Base-by-base conservation (phyloP, 2,113 vertebrate species). In the Macaca nemestrina region DNA sequence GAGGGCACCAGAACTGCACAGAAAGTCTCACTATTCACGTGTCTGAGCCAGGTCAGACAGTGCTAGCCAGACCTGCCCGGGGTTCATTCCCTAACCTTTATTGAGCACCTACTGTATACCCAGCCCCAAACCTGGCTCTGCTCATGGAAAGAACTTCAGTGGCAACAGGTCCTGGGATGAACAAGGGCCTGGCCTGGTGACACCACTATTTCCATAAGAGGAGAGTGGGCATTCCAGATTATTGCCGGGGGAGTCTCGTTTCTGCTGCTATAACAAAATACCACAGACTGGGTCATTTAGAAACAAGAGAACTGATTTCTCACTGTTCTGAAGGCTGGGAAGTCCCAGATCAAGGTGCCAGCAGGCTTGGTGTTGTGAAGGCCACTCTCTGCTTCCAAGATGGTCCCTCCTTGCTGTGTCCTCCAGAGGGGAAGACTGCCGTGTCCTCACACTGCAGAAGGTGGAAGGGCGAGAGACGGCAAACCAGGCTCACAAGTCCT, bases 1-100 rank as follows among this genome's bases (percentile, higher is more conserved):
- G 97, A 88, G 97, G 97, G 97, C 95, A 43, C 70, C 45, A 96
- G 92, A 55, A 6, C 70, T 70, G 18, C 59, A 40, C 0, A 0
- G 61, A 73, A 73, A 68, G 38, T 13, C 25, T 73, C 12, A 0
- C 70, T 3, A 35, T 38, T 52, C 38, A 0, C 22, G 55, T 0
- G 2, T 30, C 12, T 3, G 13, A 72, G 75, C 67, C 30, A 5
- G n/a, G 17, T 4, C 40, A 0, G 3, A 10, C 1, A 3, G 45
- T 2, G 25, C 67, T 0, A 50, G 11, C 8, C 14, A 6, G 23
- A 20, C 38, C 16, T 25, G 45, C 8, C 57, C 4, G 23, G 16
- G 0, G 7, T 4, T 45, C 81, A 8, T 13, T 59, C 8, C 0
- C 8, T 38, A 48, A 23, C 40, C 57, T 57, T 61, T 18, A 20